These are phyloP conservation scores for Tauraco hartlaubi DNA, from an alignment of 2,797 vertebrate species.

Conservation along the genomic window DNA sequence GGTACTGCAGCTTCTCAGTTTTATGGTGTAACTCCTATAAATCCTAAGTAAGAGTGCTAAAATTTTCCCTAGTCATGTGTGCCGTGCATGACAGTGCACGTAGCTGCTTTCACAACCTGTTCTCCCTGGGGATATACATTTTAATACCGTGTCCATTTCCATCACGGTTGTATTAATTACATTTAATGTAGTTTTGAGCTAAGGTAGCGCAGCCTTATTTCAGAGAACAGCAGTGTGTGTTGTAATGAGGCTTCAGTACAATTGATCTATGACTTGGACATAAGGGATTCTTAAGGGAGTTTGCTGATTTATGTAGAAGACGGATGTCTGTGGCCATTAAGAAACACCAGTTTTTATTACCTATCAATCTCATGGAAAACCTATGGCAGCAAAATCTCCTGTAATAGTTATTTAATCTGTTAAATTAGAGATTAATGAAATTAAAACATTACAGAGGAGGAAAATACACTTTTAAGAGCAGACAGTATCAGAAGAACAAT, in stretches of 20 bases:
- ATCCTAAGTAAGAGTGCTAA: not conserved
- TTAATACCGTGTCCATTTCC: slow-evolving; percentile 51
- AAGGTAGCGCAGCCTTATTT: slow-evolving; percentile 39
- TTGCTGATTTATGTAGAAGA: slow-evolving; percentile 72
- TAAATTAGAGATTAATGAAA: slow-evolving; percentile 62
- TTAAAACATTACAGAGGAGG: slow-evolving; percentile 6
- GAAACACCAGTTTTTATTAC: slow-evolving; percentile 63
- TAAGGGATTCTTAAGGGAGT: slow-evolving; percentile 62
- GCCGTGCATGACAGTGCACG: not conserved
- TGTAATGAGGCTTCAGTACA: slow-evolving; percentile 65
- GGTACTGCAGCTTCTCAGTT: not conserved
- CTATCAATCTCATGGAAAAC: slow-evolving; percentile 60
- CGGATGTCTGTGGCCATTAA: slow-evolving; percentile 63
- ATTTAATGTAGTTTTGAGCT: slow-evolving; percentile 63
- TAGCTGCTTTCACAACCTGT: not conserved
- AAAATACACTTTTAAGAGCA: not conserved
- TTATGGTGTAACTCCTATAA: not conserved
- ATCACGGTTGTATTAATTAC: slow-evolving; percentile 62
- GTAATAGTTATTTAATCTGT: slow-evolving; percentile 52
- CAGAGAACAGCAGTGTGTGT: not conserved
- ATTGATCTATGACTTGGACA: slow-evolving; percentile 64
- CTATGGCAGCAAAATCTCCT: slow-evolving; percentile 29
- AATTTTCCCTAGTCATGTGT: not conserved
- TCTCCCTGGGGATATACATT: not conserved
- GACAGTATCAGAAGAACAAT: not conserved